Conservation (phyloP, 2,113 vertebrate species). For the Acanthisitta chloris region DNA sequence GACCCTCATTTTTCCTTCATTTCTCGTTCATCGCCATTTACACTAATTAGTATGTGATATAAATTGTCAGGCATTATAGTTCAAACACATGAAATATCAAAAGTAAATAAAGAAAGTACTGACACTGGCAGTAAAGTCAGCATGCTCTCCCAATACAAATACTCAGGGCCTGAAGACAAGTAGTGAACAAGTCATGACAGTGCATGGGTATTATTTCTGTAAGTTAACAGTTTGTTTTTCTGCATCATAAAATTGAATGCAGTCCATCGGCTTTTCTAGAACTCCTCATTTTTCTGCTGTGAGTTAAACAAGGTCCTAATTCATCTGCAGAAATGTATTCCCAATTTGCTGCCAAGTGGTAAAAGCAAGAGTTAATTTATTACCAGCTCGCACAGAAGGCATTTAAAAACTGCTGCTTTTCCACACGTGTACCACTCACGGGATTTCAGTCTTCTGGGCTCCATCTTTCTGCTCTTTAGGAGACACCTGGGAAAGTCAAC, state of each 20-base stretch:
- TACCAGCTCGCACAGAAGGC: neutral
- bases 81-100: neutral
- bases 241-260: constrained; percentile 29
- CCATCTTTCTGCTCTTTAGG: neutral
- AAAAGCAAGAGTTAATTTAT: constrained; percentile 50
- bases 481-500: neutral
- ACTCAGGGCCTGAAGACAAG: neutral
- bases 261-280: constrained; percentile 34
- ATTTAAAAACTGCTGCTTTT: neutral
- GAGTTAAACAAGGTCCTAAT: constrained; percentile 40
- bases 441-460: neutral
- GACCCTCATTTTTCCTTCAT: constrained; percentile 8
- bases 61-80: neutral
- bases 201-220: neutral
- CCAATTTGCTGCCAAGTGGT: neutral
- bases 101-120: constrained; percentile 34
- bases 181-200: constrained; percentile 33
- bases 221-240: constrained; percentile 45
- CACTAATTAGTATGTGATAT: neutral
- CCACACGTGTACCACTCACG: neutral
- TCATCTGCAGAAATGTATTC: constrained; percentile 18
- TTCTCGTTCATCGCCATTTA: constrained; percentile 2
- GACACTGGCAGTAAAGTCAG: neutral
- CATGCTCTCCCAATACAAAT: constrained; percentile 27
- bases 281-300: constrained; percentile 16